Conservation (phyloP, 2,888 invertebrate genomes). For the Adineta ricciae region DNA sequence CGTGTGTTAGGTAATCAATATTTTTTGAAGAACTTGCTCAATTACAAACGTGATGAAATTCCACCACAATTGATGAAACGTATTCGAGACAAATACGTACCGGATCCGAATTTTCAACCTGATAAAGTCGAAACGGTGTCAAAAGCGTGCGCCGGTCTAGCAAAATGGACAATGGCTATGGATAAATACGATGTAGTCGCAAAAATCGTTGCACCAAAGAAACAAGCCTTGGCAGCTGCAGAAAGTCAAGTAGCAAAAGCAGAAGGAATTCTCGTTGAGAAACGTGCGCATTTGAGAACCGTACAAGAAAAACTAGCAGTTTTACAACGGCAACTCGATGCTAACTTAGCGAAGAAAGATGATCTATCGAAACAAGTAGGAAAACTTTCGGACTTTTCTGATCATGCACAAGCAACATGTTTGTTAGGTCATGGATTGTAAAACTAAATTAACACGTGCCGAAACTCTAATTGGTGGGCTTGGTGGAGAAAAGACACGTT, state of each 20-base stretch:
- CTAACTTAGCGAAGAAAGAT: constrained; percentile 46
- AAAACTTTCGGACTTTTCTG: not conserved
- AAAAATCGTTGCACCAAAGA: constrained; percentile 52
- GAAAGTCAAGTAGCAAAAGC: constrained; percentile 47
- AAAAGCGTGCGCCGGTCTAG: constrained; percentile 71
- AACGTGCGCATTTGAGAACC: constrained; percentile 48
- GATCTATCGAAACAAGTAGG: constrained; percentile 16
- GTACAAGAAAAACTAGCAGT: constrained; percentile 50
- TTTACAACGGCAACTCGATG: constrained; percentile 47
- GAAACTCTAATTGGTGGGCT: constrained; percentile 51
- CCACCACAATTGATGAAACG: constrained; percentile 44
- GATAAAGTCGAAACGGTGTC: constrained; percentile 77
- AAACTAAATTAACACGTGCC: constrained; percentile 50
- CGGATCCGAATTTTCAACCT: constrained; percentile 77
- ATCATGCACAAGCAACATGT: constrained; percentile 11
- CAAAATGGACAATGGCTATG: constrained; percentile 50
- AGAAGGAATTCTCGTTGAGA: constrained; percentile 48
- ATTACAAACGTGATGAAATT: constrained; percentile 46
- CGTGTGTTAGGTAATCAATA: constrained; percentile 50
- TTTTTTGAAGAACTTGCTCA: constrained; percentile 46
- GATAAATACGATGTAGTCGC: constrained; percentile 50
- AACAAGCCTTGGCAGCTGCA: constrained; percentile 48
- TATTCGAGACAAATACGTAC: constrained; percentile 51
- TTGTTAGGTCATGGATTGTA: constrained; percentile 46
- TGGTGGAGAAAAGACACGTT: constrained; percentile 49